These are phyloP conservation scores for Mus spicilegus DNA, from an alignment of 2,113 vertebrate species.

Conservation along the genomic window DNA sequence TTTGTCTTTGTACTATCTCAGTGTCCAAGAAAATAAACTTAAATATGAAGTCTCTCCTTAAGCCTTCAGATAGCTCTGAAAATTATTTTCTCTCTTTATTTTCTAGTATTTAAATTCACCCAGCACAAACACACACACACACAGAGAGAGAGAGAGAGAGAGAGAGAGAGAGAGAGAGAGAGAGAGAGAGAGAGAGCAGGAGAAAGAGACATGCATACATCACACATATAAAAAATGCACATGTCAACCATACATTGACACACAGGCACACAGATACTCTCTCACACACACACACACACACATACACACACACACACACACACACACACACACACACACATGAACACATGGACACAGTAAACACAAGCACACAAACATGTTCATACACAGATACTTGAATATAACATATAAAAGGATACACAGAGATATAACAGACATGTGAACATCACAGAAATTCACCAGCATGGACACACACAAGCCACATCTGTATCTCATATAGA, in stretches of 20 bases:
- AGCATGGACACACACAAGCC: background rate
- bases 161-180: no score
- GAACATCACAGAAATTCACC: background rate
- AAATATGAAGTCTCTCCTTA: constrained; percentile 32
- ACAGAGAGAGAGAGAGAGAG: no score
- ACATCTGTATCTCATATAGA: background rate
- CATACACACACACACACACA: background rate
- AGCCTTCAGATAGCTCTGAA: background rate
- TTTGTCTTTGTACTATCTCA: constrained; percentile 49
- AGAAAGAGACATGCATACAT: no score
- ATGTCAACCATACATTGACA: background rate
- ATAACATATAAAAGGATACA: background rate
- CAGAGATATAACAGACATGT: background rate
- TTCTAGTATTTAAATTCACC: constrained; percentile 34
- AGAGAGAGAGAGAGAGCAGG: background rate
- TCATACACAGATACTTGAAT: background rate
- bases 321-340: background rate
- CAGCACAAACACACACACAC: background rate
- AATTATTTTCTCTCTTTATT: background rate
- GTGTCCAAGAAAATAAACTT: constrained; percentile 55
- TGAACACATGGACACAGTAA: background rate
- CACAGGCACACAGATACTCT: background rate
- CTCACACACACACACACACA: background rate
- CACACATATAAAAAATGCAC: background rate
- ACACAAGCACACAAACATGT: background rate